Base-by-base conservation (phyloP, 2,888 invertebrate species). In the Mimas tiliae region DNA sequence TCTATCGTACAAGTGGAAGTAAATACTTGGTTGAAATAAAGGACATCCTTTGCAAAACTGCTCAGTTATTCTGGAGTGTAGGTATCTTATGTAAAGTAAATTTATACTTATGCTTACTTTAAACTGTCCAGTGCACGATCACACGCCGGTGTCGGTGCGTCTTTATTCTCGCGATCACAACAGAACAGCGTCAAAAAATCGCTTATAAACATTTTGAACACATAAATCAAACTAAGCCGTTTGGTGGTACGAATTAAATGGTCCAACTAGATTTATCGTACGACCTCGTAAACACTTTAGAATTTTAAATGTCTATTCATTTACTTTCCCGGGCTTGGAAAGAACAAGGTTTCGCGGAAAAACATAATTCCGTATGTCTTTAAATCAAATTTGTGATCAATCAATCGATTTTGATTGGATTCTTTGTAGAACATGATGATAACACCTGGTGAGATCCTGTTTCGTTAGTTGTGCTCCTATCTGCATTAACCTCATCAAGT, bases 141-240 rank as follows among this genome's bases (percentile, higher is more conserved):
- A 3, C 7, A 3, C 58, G 9, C 6, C 12, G 58, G 19, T 0
- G 42, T 42, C 38, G 12, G 16, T 19, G 19, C 42, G 12, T 6
- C 58, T 12, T 42, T 55, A n/a, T 55, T 58, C 58, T 58, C 58
- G 21, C 58, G 58, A 19, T 58, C 58, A 42, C 58, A 58, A 42
- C 58, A 58, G 4, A 58, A 58, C 58, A 58, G 19, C 42, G 58
- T 42, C 38, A 58, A 42, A 42, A 58, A 38, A 42, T 58, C 58
- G 1, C 19, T 42, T 42, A 58, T 58, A 58, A 42, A 58, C 58
- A 58, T 58, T 19, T 19, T 38, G 11, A 19, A 58, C 58, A 42
- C 58, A 58, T 58, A 19, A 55, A 58, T 19, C 38, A 19, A 58
- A 58, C 42, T 42, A 38, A 38, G 19, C 58, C 38, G 42, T 42